phyloP scores from a whole-genome alignment of 2,888 invertebrate species.

The Epinotia brunnichana region DNA sequence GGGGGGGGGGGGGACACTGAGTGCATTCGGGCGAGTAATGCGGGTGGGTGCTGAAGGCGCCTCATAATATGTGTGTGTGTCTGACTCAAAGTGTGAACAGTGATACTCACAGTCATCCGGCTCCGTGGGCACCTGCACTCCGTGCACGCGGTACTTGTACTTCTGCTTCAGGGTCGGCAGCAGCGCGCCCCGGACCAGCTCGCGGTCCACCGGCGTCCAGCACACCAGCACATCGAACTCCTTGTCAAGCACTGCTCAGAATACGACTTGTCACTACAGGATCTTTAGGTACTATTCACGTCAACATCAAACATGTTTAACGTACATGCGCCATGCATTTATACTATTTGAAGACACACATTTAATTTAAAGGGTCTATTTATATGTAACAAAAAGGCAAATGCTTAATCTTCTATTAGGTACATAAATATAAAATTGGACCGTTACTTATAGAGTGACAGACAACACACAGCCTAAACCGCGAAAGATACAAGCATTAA shows the following conservation, averaged over 20 bases:
- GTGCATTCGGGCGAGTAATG: no score
- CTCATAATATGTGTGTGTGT: no score
- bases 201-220: slow-evolving; percentile 85
- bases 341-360: no score
- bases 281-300: neutral
- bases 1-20: no score
- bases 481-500: no score
- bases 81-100: neutral
- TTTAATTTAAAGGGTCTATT: no score
- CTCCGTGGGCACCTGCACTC: slow-evolving; percentile 79
- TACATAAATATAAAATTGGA: no score
- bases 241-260: slow-evolving; percentile 69
- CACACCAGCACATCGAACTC: slow-evolving; percentile 86
- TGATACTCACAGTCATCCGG: slow-evolving; percentile 81
- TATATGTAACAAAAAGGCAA: no score
- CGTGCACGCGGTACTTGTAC: slow-evolving; percentile 86
- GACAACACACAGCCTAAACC: no score
- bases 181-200: slow-evolving; percentile 85
- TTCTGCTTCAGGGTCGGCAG: slow-evolving; percentile 85
- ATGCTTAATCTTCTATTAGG: no score
- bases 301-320: neutral
- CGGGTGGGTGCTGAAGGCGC: no score
- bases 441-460: no score
- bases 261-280: neutral
- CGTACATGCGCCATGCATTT: neutral